phyloP scores from a whole-genome alignment of 2,888 invertebrate species.

The Proisotoma minuta region DNA sequence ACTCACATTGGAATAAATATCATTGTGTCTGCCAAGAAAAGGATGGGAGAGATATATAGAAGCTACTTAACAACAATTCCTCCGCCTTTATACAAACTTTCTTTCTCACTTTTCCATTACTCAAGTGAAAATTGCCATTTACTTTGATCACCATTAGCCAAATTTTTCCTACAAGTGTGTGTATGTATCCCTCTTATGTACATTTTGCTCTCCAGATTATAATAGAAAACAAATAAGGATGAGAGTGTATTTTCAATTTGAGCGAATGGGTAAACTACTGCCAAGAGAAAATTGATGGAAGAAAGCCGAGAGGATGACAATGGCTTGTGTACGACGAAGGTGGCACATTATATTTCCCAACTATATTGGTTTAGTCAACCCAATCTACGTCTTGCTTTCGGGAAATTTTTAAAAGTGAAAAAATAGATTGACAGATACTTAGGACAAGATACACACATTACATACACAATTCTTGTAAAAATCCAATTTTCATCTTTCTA shows the following conservation, averaged over 20 bases:
- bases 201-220: conserved; percentile 27
- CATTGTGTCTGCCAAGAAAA: not conserved
- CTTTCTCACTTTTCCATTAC: conserved; percentile 10
- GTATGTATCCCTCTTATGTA: conserved; percentile 1
- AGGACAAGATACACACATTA: not conserved
- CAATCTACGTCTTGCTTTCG: conserved; percentile 14
- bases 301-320: conserved; percentile 11
- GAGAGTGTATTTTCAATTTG: conserved; percentile 40
- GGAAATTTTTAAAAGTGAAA: not conserved
- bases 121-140: conserved; percentile 29
- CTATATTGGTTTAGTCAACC: conserved; percentile 28
- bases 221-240: conserved; percentile 42
- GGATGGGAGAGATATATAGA: not conserved
- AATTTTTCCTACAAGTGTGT: conserved; percentile 20
- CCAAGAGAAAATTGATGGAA: conserved; percentile 21
- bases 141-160: conserved; percentile 37
- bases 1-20: not conserved
- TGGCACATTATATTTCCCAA: conserved; percentile 13
- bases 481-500: conserved; percentile 6
- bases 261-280: conserved; percentile 26
- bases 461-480: conserved; percentile 4
- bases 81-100: not conserved
- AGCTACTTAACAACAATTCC: not conserved
- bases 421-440: conserved; percentile 14
- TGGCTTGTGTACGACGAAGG: conserved; percentile 3